A percentile compares a stretch with the other conserved stretches of the same genome.
phyloP scores from a whole-genome alignment of 2,888 invertebrate species.

The Geotrupes spiniger region DNA sequence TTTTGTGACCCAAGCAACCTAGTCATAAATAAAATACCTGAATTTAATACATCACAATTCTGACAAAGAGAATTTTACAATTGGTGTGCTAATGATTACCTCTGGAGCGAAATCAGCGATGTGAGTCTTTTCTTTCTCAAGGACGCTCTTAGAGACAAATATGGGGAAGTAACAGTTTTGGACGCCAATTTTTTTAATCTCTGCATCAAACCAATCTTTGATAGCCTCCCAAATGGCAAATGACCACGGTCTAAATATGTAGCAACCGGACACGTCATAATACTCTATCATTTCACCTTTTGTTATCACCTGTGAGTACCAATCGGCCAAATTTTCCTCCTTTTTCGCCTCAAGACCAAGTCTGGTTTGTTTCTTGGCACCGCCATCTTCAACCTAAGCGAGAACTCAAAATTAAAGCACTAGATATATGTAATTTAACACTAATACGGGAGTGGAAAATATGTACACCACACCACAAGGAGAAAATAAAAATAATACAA shows the following conservation, averaged over 20 bases:
- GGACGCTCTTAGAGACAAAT: conserved; percentile 85
- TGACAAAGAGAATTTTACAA: too few relatives aligned
- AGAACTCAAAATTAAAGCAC: conserved; percentile 1
- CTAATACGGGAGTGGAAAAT: too few relatives aligned
- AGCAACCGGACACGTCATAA: conserved; percentile 98
- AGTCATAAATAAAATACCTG: conserved; percentile 8
- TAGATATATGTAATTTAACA: too few relatives aligned
- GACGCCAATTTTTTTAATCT: conserved; percentile 89
- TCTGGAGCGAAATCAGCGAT: conserved; percentile 99
- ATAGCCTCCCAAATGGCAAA: conserved; percentile 95
- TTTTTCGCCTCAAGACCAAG: conserved; percentile 93
- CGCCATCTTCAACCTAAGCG: conserved; percentile 47
- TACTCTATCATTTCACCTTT: conserved; percentile 98
- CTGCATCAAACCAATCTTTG: conserved; percentile 76
- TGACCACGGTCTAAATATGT: conserved; percentile 96
- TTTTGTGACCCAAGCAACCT: conserved; percentile 88
- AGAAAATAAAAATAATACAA: not conserved
- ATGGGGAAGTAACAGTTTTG: conserved; percentile 98
- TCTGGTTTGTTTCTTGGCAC: conserved; percentile 85
- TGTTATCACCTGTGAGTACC: conserved; percentile 94
- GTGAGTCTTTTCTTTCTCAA: conserved; percentile 95
- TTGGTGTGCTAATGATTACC: conserved; percentile 54
- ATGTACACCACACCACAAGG: too few relatives aligned
- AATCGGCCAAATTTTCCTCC: conserved; percentile 89
- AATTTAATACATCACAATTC: too few relatives aligned